A percentile compares a stretch with the other conserved stretches of the same genome.
Conservation (phyloP, 2,888 invertebrate species). For the Heliconius ismenius region DNA sequence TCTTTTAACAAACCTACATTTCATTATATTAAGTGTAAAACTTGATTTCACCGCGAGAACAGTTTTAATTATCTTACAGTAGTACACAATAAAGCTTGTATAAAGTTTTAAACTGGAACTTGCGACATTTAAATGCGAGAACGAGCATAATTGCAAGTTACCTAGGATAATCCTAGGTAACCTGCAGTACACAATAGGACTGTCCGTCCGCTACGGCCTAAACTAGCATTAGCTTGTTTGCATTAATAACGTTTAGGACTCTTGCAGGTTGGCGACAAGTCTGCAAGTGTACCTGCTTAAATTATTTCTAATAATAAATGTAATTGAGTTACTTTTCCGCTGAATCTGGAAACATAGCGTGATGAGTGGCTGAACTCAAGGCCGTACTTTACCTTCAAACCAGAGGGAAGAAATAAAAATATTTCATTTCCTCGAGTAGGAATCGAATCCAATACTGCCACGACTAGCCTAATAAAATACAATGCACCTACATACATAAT, state of each 20-base stretch:
- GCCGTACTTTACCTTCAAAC: no score
- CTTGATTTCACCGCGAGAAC: neutral
- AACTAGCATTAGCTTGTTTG: slow-evolving; percentile 37
- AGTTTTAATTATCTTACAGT: slow-evolving; percentile 18
- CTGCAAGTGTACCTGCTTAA: neutral
- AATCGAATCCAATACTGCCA: no score
- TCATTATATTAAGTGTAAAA: slow-evolving; percentile 1
- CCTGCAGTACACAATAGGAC: slow-evolving; percentile 33
- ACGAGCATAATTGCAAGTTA: slow-evolving; percentile 35
- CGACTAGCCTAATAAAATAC: neutral
- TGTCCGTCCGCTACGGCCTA: slow-evolving; percentile 33
- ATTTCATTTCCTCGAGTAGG: no score
- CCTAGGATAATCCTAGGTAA: slow-evolving; percentile 34
- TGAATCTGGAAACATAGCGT: no score
- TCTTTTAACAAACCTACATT: neutral
- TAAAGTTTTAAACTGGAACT: slow-evolving; percentile 15
- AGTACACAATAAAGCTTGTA: slow-evolving; percentile 15
- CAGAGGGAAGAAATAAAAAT: no score
- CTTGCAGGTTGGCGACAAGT: slow-evolving; percentile 20
- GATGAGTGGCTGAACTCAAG: no score
- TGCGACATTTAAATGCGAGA: slow-evolving; percentile 32
- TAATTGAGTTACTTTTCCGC: no score
- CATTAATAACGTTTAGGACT: slow-evolving; percentile 34
- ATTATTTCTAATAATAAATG: neutral
- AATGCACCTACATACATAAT: neutral